Percentiles rank a stretch among this genome's conserved stretches.
Evolutionary conservation across 2,888 invertebrate genomes (phyloP).

Genomic region (Xanthorhoe designata): DNA sequence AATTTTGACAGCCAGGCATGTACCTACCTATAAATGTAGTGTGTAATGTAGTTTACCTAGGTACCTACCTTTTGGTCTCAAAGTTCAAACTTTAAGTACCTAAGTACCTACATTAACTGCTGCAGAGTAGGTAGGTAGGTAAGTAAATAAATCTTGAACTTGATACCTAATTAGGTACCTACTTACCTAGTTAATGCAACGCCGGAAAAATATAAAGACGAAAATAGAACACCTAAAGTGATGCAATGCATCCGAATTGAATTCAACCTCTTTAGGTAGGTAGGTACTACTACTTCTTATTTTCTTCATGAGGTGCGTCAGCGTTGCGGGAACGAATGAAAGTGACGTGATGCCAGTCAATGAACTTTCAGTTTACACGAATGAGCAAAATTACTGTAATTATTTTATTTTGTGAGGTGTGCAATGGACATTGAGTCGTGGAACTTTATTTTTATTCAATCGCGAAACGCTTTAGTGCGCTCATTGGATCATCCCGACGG

Average conservation of each 20-base stretch:
- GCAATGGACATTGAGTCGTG: constrained; percentile 52
- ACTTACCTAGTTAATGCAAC: background rate
- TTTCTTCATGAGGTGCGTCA: background rate
- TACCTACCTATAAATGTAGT: too few species aligned
- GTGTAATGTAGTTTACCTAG: too few species aligned
- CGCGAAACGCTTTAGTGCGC: constrained; percentile 68
- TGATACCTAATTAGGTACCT: too few species aligned
- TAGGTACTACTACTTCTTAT: too few species aligned
- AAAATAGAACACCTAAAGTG: constrained; percentile 15
- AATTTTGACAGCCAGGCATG: too few species aligned
- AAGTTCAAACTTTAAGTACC: too few species aligned
- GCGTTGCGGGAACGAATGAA: background rate
- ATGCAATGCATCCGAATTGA: background rate
- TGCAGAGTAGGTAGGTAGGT: too few species aligned
- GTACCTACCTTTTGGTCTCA: too few species aligned
- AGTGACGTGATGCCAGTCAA: background rate
- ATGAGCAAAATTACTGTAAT: background rate
- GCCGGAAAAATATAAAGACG: constrained; percentile 8
- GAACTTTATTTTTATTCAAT: constrained; percentile 60
- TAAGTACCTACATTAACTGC: too few species aligned
- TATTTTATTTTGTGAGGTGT: constrained; percentile 30
- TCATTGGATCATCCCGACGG: constrained; percentile 70
- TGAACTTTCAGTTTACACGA: background rate
- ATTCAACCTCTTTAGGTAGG: background rate
- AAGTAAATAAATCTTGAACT: too few species aligned